A percentile compares a stretch with the other conserved stretches of the same genome.
These are phyloP conservation scores for Sciurus carolinensis DNA, from an alignment of 2,797 vertebrate genomes.

Conservation along the genomic window DNA sequence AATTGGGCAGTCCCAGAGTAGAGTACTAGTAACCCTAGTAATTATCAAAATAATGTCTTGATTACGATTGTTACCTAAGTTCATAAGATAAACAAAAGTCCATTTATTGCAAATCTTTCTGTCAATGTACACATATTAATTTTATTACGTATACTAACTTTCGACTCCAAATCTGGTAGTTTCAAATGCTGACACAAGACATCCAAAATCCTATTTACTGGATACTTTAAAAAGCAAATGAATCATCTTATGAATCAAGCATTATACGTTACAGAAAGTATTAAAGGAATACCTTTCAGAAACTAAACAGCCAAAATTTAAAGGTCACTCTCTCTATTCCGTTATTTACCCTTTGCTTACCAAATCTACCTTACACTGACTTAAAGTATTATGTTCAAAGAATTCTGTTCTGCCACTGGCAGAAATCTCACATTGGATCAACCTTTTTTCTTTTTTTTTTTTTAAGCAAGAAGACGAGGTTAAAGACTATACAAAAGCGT, in stretches of 20 bases:
- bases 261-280: background rate
- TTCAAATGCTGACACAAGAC: background rate
- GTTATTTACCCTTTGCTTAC: conserved; percentile 64
- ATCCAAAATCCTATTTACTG: background rate
- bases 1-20: conserved; percentile 12
- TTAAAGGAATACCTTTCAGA: conserved; percentile 18
- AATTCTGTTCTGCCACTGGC: background rate
- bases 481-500: conserved; percentile 37
- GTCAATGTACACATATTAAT: conserved; percentile 29
- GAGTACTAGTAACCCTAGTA: background rate
- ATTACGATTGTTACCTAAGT: background rate
- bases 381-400: background rate
- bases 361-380: background rate
- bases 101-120: background rate
- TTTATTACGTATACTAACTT: background rate
- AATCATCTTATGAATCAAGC: background rate
- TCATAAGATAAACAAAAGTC: conserved; percentile 25
- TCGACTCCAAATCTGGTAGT: background rate
- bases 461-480: background rate
- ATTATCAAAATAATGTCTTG: conserved; percentile 49
- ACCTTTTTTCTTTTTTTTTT: background rate
- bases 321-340: conserved; percentile 69
- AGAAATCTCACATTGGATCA: conserved; percentile 25
- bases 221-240: background rate
- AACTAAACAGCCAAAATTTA: conserved; percentile 38